Evolutionary conservation across 2,888 invertebrate genomes (phyloP).

Genomic region (Hyalella azteca): DNA sequence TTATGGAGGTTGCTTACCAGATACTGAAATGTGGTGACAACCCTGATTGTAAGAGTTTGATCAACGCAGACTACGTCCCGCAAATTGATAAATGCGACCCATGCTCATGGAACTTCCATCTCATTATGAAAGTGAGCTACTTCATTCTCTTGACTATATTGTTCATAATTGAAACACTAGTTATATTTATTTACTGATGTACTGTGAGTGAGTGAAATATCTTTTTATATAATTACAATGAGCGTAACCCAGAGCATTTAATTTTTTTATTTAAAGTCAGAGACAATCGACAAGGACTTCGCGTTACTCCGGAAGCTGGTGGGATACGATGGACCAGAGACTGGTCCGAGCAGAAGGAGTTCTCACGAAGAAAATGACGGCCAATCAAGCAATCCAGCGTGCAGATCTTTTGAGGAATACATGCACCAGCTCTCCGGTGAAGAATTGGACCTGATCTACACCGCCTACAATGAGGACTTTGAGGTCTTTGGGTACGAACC

Average conservation of each 20-base stretch:
- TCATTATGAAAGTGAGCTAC: neutral
- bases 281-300: neutral
- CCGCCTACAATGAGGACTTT: neutral
- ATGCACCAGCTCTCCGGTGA: neutral
- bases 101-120: neutral
- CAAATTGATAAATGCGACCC: conserved; percentile 4
- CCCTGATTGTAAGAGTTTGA: neutral
- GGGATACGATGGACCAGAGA: neutral
- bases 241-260: too few species aligned
- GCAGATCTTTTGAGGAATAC: neutral
- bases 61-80: neutral
- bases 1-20: neutral
- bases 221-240: too few species aligned
- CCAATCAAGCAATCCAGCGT: too few species aligned
- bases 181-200: too few species aligned
- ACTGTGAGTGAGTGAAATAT: too few species aligned
- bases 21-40: neutral
- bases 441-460: neutral
- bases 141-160: neutral
- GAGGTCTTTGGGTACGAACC: neutral
- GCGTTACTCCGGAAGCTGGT: neutral
- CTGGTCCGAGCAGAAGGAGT: neutral
- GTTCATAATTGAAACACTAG: too few species aligned
- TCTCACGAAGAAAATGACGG: too few species aligned
- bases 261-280: too few species aligned